Evolutionary conservation across 2,797 vertebrate genomes (phyloP).

Genomic region (Oreochromis grahami): DNA sequence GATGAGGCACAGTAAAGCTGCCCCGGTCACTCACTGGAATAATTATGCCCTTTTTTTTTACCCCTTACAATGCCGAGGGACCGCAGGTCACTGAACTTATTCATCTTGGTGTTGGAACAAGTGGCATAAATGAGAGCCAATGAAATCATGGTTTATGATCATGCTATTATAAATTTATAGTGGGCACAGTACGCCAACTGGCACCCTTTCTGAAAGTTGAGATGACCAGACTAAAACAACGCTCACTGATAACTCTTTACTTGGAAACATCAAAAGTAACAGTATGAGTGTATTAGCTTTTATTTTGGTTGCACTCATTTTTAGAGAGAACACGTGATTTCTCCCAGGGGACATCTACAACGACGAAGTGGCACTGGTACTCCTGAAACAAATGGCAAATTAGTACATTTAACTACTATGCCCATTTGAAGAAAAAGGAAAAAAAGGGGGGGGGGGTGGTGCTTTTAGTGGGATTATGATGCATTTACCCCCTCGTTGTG

Average conservation of each 20-base stretch:
- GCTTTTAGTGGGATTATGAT: background rate
- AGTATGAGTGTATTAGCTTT: background rate
- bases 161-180: background rate
- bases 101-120: conserved; percentile 34
- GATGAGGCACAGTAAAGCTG: conserved; percentile 54
- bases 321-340: background rate
- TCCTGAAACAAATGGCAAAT: conserved; percentile 31
- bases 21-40: conserved; percentile 55
- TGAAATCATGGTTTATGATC: conserved; percentile 2
- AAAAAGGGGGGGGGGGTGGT: rapidly evolving
- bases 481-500: background rate
- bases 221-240: background rate
- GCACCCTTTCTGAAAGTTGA: background rate
- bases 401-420: background rate
- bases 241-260: background rate
- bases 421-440: rapidly evolving
- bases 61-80: conserved; percentile 34
- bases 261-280: background rate
- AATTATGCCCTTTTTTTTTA: conserved; percentile 48
- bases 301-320: background rate
- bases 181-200: background rate
- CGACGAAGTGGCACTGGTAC: conserved; percentile 28
- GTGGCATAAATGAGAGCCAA: conserved; percentile 17
- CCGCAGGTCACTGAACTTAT: conserved; percentile 58
- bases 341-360: conserved; percentile 28